phyloP scores from a whole-genome alignment of 1,140 invertebrate genomes.

The Babylonia areolata region DNA sequence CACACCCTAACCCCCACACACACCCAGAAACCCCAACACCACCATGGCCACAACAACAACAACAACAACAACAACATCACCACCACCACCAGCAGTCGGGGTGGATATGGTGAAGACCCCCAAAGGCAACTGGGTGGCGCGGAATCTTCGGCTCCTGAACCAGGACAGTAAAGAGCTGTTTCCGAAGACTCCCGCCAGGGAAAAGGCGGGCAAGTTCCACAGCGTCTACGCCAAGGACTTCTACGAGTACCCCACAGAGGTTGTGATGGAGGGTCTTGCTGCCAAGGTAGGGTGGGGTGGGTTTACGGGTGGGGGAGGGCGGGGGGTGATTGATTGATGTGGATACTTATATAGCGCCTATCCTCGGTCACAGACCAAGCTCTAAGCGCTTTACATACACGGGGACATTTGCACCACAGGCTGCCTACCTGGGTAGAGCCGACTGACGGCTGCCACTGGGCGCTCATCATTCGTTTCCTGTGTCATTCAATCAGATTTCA shows the following conservation, averaged over 20 bases:
- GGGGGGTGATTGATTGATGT: neutral
- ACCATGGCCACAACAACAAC: too few species aligned
- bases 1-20: too few species aligned
- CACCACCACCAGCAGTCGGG: neutral
- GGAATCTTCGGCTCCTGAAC: slow-evolving; percentile 52
- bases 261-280: slow-evolving; percentile 19
- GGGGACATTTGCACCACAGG: too few species aligned
- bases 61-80: too few species aligned
- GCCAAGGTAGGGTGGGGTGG: slow-evolving; percentile 16
- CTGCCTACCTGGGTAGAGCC: too few species aligned
- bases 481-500: too few species aligned
- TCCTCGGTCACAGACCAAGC: too few species aligned
- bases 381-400: too few species aligned
- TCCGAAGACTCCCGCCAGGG: slow-evolving; percentile 42
- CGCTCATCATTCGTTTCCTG: too few species aligned
- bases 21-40: too few species aligned
- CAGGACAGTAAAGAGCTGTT: slow-evolving; percentile 56
- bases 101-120: slow-evolving; percentile 24
- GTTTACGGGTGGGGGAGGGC: neutral
- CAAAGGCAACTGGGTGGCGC: slow-evolving; percentile 58
- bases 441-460: too few species aligned
- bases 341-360: too few species aligned
- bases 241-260: slow-evolving; percentile 29
- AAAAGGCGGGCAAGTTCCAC: slow-evolving; percentile 48
- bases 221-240: slow-evolving; percentile 45